Conservation (phyloP, 2,888 invertebrate genomes). For the Limnephilus rhombicus region DNA sequence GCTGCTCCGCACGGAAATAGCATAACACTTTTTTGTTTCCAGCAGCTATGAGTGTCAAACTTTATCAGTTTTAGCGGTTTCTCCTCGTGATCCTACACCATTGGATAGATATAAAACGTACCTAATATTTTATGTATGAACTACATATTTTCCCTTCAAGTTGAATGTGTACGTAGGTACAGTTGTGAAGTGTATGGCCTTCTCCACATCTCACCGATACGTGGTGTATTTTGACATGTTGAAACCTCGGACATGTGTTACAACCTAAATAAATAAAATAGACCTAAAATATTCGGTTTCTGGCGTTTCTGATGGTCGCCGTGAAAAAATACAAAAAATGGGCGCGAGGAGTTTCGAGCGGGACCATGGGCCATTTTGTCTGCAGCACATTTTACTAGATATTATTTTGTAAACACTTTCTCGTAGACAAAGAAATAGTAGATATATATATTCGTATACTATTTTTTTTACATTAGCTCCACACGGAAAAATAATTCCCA, state of each 20-base stretch:
- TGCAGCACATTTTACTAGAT: background rate
- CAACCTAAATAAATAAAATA: slow-evolving; percentile 21
- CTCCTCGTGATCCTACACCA: background rate
- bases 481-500: too few species aligned
- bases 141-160: background rate
- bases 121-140: background rate
- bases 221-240: slow-evolving; percentile 6
- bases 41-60: background rate
- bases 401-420: background rate
- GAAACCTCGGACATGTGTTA: slow-evolving; percentile 14
- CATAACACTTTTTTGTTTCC: too few species aligned
- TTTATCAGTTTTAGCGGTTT: background rate
- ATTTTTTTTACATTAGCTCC: too few species aligned
- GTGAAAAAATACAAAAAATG: background rate
- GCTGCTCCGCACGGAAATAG: too few species aligned
- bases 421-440: background rate
- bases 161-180: background rate
- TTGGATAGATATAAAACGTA: background rate
- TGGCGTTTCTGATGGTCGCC: background rate
- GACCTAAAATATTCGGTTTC: background rate
- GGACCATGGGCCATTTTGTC: background rate
- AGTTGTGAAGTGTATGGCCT: background rate
- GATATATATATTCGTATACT: too few species aligned
- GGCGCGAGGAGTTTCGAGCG: background rate
- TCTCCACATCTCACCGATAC: background rate